Percentiles rank a stretch among this genome's conserved stretches.
phyloP scores from a whole-genome alignment of 2,113 vertebrate genomes.

The Verasper variegatus region DNA sequence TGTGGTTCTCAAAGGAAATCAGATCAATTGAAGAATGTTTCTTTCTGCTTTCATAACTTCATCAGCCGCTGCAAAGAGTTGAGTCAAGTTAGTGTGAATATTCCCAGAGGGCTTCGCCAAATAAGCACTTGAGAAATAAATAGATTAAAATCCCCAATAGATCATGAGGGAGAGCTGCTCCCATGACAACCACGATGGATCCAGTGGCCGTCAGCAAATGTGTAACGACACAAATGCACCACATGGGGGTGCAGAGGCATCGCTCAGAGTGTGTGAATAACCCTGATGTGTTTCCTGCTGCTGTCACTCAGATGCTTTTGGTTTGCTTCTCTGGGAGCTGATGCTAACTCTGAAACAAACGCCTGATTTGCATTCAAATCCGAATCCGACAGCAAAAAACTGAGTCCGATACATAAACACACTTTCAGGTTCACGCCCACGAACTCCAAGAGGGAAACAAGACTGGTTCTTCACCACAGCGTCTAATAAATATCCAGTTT shows the following conservation, averaged over 20 bases:
- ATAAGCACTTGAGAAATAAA: not conserved
- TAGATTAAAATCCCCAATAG: not conserved
- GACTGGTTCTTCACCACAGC: no score
- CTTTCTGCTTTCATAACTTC: not conserved
- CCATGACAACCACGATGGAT: not conserved
- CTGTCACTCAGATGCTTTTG: not conserved
- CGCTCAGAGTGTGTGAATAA: not conserved
- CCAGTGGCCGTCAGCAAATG: not conserved
- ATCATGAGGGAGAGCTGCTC: not conserved
- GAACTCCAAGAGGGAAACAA: no score
- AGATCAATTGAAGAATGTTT: not conserved
- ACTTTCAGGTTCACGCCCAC: no score
- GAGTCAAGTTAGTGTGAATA: not conserved
- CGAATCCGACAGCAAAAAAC: no score
- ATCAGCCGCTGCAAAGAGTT: not conserved
- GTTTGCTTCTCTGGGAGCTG: not conserved
- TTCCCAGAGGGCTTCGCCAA: not conserved
- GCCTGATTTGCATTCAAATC: not conserved
- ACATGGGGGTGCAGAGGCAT: slow-evolving; percentile 65
- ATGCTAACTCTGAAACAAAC: not conserved
- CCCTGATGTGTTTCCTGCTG: not conserved
- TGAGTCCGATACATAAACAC: no score
- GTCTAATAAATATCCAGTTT: no score
- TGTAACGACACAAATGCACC: slow-evolving; percentile 32
- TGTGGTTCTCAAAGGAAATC: slow-evolving; percentile 1